A percentile compares a stretch with the other conserved stretches of the same genome.
Conservation (phyloP, 2,888 invertebrate genomes). For the Andrena camellia region DNA sequence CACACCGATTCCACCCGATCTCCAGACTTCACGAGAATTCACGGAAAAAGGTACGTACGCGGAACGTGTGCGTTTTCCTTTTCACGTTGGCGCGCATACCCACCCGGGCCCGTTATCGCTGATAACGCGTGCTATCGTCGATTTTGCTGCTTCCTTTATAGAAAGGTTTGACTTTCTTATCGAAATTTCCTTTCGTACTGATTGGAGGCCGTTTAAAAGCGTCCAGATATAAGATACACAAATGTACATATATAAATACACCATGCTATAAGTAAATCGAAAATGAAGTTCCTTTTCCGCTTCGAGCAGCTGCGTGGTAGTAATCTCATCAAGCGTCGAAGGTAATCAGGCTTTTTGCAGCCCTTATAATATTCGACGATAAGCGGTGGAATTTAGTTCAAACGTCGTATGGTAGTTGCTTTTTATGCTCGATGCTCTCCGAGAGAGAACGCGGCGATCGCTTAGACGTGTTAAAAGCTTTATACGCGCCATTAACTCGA, state of each 20-base stretch:
- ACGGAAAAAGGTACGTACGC: background rate
- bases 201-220: constrained; percentile 54
- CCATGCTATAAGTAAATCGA: too few relatives aligned
- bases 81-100: background rate
- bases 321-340: too few relatives aligned
- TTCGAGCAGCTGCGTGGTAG: background rate
- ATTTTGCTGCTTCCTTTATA: constrained; percentile 35
- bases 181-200: constrained; percentile 29
- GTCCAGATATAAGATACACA: background rate
- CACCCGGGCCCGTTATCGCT: constrained; percentile 2
- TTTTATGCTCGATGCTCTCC: background rate
- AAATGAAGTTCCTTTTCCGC: background rate
- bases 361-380: background rate
- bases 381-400: background rate
- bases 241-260: background rate
- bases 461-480: constrained; percentile 73
- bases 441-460: constrained; percentile 31
- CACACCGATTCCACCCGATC: background rate
- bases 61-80: background rate
- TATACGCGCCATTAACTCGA: constrained; percentile 71
- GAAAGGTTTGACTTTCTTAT: constrained; percentile 23
- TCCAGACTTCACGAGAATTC: background rate
- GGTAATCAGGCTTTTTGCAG: background rate
- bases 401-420: background rate
- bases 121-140: constrained; percentile 21